Percentiles rank a stretch among this genome's conserved stretches.
These are phyloP conservation scores for Leptobrachium ailaonicum DNA, from an alignment of 2,113 vertebrate genomes.

Conservation along the genomic window DNA sequence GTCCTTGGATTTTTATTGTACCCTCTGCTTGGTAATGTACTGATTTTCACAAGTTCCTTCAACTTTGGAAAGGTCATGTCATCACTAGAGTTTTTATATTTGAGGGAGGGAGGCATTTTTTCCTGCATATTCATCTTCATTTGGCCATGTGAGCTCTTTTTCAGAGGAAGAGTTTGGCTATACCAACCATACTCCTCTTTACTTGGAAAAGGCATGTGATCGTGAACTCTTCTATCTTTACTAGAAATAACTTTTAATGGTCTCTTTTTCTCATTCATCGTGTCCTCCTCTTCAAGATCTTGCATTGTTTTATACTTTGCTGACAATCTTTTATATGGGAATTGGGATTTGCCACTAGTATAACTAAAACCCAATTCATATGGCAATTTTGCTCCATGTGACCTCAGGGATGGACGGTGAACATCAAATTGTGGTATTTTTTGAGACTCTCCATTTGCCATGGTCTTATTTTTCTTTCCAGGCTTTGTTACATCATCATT, in stretches of 20 bases:
- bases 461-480: conserved; percentile 7
- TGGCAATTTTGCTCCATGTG: conserved; percentile 24
- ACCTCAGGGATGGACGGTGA: conserved; percentile 13
- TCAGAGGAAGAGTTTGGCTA: conserved; percentile 55
- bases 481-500: background rate
- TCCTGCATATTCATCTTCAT: conserved; percentile 13
- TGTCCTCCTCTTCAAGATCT: background rate
- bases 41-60: conserved; percentile 21
- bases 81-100: background rate
- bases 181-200: conserved; percentile 13
- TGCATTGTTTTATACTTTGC: background rate
- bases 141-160: conserved; percentile 6
- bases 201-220: background rate
- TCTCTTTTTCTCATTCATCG: background rate
- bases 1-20: conserved; percentile 8
- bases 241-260: conserved; percentile 24
- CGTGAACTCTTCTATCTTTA: conserved; percentile 18
- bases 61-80: conserved; percentile 10
- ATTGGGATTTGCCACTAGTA: conserved; percentile 1
- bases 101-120: background rate
- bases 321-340: conserved; percentile 1
- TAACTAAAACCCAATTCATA: conserved; percentile 32
- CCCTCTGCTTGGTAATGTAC: conserved; percentile 18
- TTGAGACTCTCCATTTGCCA: background rate
- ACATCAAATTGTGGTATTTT: conserved; percentile 1